These are phyloP conservation scores for Serranus cabrilla DNA, from an alignment of 2,797 vertebrate species.

Conservation along the genomic window DNA sequence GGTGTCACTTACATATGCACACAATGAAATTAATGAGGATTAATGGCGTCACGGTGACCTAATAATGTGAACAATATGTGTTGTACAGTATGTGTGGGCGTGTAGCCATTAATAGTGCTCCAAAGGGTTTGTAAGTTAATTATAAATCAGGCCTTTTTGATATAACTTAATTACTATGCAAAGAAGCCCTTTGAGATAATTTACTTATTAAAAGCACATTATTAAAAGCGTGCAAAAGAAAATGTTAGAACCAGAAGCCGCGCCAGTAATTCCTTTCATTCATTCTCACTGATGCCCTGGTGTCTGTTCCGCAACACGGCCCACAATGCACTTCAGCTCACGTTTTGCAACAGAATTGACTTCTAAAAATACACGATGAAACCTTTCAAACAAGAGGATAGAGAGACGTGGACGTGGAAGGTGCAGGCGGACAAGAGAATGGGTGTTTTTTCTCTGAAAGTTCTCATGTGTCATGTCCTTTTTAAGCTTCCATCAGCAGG, in stretches of 20 bases:
- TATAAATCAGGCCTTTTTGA: constrained; percentile 44
- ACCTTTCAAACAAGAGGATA: constrained; percentile 30
- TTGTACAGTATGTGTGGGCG: constrained; percentile 12
- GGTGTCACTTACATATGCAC: not conserved
- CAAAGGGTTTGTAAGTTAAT: constrained; percentile 58
- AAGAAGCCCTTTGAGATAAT: constrained; percentile 50
- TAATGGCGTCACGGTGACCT: constrained; percentile 33
- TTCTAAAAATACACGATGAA: constrained; percentile 24
- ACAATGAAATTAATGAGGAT: constrained; percentile 37
- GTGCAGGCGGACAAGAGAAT: constrained; percentile 12
- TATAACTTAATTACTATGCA: constrained; percentile 45
- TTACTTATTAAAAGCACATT: constrained; percentile 41
- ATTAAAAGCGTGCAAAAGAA: constrained; percentile 34
- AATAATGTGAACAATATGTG: constrained; percentile 21
- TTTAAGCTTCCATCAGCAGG: constrained; percentile 81
- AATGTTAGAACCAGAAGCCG: constrained; percentile 31
- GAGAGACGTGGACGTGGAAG: constrained; percentile 32
- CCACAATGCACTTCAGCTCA: not conserved
- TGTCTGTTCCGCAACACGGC: constrained; percentile 10
- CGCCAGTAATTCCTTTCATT: constrained; percentile 7
- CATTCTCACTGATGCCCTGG: not conserved
- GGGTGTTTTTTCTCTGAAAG: constrained; percentile 40
- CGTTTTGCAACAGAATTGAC: constrained; percentile 3
- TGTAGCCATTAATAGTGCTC: constrained; percentile 31
- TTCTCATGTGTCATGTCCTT: constrained; percentile 70